Evolutionary conservation across 2,888 invertebrate species (phyloP).

Genomic region (Tachina grossa): DNA sequence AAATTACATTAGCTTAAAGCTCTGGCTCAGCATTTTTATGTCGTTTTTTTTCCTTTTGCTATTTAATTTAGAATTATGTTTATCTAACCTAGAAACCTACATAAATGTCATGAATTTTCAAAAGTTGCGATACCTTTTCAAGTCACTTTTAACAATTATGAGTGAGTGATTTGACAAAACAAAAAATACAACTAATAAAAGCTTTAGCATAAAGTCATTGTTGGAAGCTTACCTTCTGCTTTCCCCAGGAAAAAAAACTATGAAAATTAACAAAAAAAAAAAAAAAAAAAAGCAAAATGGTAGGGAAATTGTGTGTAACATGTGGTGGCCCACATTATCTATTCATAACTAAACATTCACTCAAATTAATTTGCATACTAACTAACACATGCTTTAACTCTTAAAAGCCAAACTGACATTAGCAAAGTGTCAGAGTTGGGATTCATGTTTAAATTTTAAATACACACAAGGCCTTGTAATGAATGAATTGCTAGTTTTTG

Average conservation of each 20-base stretch:
- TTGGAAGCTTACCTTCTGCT: slow-evolving; percentile 44
- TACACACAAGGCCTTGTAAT: slow-evolving; percentile 41
- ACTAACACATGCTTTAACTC: slow-evolving; percentile 16
- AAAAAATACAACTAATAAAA: slow-evolving; percentile 12
- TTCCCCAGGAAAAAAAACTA: slow-evolving; percentile 13
- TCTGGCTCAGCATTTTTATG: no score
- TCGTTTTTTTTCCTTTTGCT: no score
- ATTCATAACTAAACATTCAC: slow-evolving; percentile 30
- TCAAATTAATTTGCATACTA: slow-evolving; percentile 24
- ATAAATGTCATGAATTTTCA: not conserved
- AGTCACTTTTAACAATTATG: slow-evolving; percentile 46
- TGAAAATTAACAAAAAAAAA: not conserved
- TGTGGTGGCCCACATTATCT: slow-evolving; percentile 55
- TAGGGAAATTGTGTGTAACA: not conserved
- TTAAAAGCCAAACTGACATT: slow-evolving; percentile 63
- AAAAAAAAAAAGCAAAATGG: not conserved
- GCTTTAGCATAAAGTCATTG: slow-evolving; percentile 32
- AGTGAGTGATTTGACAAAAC: slow-evolving; percentile 35
- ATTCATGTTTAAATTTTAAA: slow-evolving; percentile 21
- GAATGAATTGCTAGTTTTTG: slow-evolving; percentile 39
- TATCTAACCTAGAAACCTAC: slow-evolving; percentile 19
- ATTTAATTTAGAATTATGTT: no score
- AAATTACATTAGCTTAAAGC: no score
- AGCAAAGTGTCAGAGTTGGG: slow-evolving; percentile 66
- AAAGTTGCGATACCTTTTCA: not conserved